Conservation (phyloP, 2,888 invertebrate genomes). For the Cistogaster globosa region DNA sequence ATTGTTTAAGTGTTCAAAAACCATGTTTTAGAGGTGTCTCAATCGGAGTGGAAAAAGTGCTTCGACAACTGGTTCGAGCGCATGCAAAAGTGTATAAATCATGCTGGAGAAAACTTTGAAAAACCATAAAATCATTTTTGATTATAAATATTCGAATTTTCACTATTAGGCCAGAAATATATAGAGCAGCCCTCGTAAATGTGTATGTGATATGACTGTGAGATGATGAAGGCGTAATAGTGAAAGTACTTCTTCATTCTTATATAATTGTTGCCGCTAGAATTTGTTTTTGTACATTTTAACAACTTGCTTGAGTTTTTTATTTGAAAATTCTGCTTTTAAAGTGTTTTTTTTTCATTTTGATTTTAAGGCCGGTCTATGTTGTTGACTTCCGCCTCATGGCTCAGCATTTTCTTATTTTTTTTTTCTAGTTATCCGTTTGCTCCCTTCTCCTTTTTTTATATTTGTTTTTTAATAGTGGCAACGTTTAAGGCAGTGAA, state of each 20-base stretch:
- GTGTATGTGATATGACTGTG: neutral
- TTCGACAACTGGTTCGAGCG: too few relatives aligned
- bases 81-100: too few relatives aligned
- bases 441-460: neutral
- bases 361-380: conserved; percentile 46
- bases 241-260: neutral
- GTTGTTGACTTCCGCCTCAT: conserved; percentile 45
- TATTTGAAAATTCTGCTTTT: neutral
- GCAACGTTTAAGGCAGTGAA: neutral
- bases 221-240: conserved; percentile 12
- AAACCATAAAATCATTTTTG: too few relatives aligned
- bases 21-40: too few relatives aligned
- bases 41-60: too few relatives aligned
- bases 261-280: conserved; percentile 12
- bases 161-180: too few relatives aligned
- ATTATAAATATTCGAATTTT: too few relatives aligned
- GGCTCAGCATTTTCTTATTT: neutral
- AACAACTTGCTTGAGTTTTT: too few relatives aligned
- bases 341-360: conserved; percentile 13
- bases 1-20: too few relatives aligned
- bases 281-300: conserved; percentile 19
- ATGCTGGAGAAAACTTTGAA: too few relatives aligned
- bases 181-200: too few relatives aligned
- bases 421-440: neutral
- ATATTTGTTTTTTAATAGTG: conserved; percentile 6